phyloP scores from a whole-genome alignment of 2,113 vertebrate genomes.

The Tonatia bakeri region DNA sequence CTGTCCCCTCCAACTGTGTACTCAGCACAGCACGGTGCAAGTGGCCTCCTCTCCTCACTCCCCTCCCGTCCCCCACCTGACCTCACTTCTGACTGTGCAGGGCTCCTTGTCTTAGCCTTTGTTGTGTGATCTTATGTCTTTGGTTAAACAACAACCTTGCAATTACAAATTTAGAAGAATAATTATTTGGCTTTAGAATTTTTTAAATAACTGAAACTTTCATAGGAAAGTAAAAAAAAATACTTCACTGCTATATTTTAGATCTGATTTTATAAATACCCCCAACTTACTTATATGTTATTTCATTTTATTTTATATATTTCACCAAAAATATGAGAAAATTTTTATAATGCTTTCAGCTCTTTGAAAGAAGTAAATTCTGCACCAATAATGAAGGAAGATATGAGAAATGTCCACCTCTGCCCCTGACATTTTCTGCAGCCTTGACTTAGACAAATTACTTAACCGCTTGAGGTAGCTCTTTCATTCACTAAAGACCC shows the following conservation, averaged over 20 bases:
- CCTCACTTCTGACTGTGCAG: background rate
- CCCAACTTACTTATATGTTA: background rate
- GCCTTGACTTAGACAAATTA: conserved; percentile 1
- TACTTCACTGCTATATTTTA: background rate
- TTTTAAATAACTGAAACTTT: background rate
- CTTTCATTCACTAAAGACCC: conserved; percentile 9
- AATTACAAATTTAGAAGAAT: background rate
- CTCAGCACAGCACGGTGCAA: rapidly evolving
- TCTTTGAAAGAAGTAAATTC: background rate
- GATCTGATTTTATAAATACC: background rate
- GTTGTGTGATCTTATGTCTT: background rate
- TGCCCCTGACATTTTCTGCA: conserved; percentile 6
- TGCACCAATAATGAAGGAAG: background rate
- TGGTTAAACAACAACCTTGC: background rate
- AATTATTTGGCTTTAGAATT: background rate
- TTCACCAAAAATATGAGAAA: background rate
- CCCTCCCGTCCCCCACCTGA: background rate
- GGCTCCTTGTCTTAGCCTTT: background rate
- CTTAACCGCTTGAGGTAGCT: background rate
- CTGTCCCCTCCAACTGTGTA: background rate
- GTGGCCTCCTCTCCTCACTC: background rate
- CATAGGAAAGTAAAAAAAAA: background rate
- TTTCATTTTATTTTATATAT: background rate
- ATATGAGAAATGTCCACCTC: background rate
- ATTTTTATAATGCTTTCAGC: background rate